Evolutionary conservation across 2,888 invertebrate genomes (phyloP).

Genomic region (Epinotia brunnichana): DNA sequence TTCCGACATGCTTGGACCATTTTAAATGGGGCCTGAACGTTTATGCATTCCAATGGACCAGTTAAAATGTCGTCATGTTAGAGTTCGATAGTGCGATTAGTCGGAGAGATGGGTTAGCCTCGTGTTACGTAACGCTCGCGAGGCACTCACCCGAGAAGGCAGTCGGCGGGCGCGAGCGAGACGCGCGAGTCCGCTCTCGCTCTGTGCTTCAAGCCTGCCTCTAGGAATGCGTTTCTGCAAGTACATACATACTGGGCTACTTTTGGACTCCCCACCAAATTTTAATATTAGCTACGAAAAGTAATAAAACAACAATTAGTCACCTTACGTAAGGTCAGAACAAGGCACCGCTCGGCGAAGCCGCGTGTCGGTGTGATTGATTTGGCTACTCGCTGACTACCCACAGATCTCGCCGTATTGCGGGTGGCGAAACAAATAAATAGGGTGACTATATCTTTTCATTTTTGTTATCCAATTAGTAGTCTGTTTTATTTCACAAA

Average conservation of each 20-base stretch:
- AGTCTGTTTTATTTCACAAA: not conserved
- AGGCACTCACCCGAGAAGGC: conserved; percentile 19
- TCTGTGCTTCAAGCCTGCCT: conserved; percentile 1
- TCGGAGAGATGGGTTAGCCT: not conserved
- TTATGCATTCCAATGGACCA: not conserved
- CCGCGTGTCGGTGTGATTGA: not conserved
- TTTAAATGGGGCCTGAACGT: conserved; percentile 12
- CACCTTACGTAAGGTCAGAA: not conserved
- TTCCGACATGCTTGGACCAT: conserved; percentile 21
- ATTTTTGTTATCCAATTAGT: not conserved
- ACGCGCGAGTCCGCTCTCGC: conserved; percentile 4
- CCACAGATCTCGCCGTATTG: not conserved
- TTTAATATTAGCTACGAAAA: not conserved
- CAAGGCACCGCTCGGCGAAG: not conserved
- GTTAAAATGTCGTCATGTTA: conserved; percentile 27
- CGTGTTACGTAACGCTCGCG: conserved; percentile 23
- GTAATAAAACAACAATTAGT: not conserved
- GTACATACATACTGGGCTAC: not conserved
- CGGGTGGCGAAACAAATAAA: not conserved
- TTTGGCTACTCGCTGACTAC: not conserved
- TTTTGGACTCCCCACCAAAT: not conserved
- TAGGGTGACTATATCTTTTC: not conserved
- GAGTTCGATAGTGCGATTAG: conserved; percentile 24
- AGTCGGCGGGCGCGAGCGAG: not conserved
- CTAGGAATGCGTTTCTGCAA: not conserved